Conservation (phyloP, 2,888 invertebrate genomes). For the Helleia helle region DNA sequence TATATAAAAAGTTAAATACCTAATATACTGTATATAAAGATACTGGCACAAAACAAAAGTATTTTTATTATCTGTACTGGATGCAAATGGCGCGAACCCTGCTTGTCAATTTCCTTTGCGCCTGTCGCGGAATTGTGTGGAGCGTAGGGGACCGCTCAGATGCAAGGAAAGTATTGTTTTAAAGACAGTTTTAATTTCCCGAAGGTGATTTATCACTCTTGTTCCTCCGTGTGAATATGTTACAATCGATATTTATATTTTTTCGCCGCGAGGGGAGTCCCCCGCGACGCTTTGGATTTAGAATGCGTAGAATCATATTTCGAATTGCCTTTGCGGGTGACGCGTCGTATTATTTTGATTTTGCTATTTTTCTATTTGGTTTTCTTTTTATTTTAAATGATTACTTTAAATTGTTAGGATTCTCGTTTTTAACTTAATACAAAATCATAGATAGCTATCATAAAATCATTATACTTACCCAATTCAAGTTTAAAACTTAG, state of each 20-base stretch:
- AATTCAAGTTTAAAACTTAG: too few relatives aligned
- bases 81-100: constrained; percentile 6
- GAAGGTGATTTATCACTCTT: constrained; percentile 70
- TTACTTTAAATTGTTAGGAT: too few relatives aligned
- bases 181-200: constrained; percentile 74
- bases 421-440: too few relatives aligned
- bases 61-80: background rate
- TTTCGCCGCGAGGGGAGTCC: constrained; percentile 46
- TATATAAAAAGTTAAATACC: too few relatives aligned
- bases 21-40: too few relatives aligned
- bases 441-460: too few relatives aligned
- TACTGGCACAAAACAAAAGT: constrained; percentile 5
- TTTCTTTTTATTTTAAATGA: too few relatives aligned
- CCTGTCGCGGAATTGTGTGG: background rate
- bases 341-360: constrained; percentile 29
- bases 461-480: too few relatives aligned
- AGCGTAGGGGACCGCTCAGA: constrained; percentile 31
- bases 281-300: constrained; percentile 66
- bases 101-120: constrained; percentile 13
- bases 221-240: constrained; percentile 38
- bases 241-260: constrained; percentile 45
- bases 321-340: constrained; percentile 64
- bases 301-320: constrained; percentile 56
- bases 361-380: constrained; percentile 19
- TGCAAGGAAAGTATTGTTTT: constrained; percentile 66